These are phyloP conservation scores for Himantopus leucocephalus DNA, from an alignment of 2,113 vertebrate genomes.

Conservation along the genomic window DNA sequence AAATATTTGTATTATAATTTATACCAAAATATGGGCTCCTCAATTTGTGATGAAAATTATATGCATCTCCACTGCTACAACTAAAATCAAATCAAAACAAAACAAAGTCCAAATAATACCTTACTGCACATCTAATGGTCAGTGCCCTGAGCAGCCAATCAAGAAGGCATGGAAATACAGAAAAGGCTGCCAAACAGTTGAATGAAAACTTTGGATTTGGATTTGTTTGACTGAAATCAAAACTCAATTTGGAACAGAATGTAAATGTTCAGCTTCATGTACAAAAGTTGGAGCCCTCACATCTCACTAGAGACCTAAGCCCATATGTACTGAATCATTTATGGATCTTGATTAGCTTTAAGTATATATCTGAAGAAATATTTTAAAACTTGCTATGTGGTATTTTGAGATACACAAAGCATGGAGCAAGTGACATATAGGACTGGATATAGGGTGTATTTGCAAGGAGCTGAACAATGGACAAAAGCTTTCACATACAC, in stretches of 20 bases:
- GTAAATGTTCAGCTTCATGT: conserved; percentile 32
- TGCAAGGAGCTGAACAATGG: not conserved
- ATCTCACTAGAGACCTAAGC: conserved; percentile 12
- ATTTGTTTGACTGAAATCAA: conserved; percentile 51
- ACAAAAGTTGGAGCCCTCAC: conserved; percentile 18
- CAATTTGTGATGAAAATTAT: not conserved
- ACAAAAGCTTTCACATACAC: not conserved
- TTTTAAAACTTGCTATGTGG: not conserved
- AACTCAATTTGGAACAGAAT: conserved; percentile 36
- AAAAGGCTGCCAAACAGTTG: conserved; percentile 16
- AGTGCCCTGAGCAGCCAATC: conserved; percentile 1
- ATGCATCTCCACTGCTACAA: not conserved
- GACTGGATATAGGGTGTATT: not conserved
- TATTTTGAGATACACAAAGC: not conserved
- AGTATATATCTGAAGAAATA: not conserved
- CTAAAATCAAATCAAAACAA: not conserved
- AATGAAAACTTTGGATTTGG: conserved; percentile 33
- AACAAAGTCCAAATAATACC: not conserved
- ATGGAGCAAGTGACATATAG: not conserved
- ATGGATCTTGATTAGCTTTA: conserved; percentile 4
- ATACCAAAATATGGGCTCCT: not conserved
- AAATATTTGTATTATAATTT: not conserved
- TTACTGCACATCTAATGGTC: conserved; percentile 1
- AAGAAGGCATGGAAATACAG: not conserved
- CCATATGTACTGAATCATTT: conserved; percentile 15